Base-by-base conservation (phyloP, 2,113 vertebrate genomes). In the Poeciliopsis retropinna region DNA sequence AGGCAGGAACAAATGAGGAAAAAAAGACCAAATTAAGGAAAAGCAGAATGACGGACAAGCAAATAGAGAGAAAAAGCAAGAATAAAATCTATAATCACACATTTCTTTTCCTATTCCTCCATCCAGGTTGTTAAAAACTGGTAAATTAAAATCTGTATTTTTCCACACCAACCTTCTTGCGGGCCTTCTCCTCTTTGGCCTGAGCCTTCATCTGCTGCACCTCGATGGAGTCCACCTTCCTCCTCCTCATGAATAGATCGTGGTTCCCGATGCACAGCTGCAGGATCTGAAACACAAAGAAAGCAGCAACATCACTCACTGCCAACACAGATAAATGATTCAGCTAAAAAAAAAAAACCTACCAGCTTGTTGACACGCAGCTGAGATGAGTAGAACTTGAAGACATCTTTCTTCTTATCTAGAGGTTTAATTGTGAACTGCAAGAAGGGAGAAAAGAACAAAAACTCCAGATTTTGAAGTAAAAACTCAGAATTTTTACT, bases 131-230 rank as follows among this genome's bases (percentile, higher is more conserved):
- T 57, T 10, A 17, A 57, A 57, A n/a, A 17, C n/a, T 3, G 2
- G 1, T 57, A n/a, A 54, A 57, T n/a, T 10, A n/a, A 57, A 57
- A n/a, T n/a, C 22, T 0, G 10, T 57, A 25, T 11, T 25, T 54
- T n/a, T 11, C 25, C 25, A 8, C 8, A 7, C 5, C 27, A 30
- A 97, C 96, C 95, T 97, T 96, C 92, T 97, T 97, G 25, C 96
- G 95, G 1, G 96, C 95, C 84, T 96, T 97, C 91, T 97, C 96
- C 82, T 97, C 96, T 88, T 95, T 96, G 69, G 96, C 96, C 81
- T 97, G 96, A 86, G 96, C 95, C 91, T 97, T 97, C 96, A 97
- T 97, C 79, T 97, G 96, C 87, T 98, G 96, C 80, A 96, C 96
- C 86, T 98, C 97, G 37, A 96, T 94, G 11, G 96, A 96, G 78